A percentile compares a stretch with the other conserved stretches of the same genome.
Evolutionary conservation across 2,888 invertebrate genomes (phyloP).

Genomic region (Nemoura dubitans): DNA sequence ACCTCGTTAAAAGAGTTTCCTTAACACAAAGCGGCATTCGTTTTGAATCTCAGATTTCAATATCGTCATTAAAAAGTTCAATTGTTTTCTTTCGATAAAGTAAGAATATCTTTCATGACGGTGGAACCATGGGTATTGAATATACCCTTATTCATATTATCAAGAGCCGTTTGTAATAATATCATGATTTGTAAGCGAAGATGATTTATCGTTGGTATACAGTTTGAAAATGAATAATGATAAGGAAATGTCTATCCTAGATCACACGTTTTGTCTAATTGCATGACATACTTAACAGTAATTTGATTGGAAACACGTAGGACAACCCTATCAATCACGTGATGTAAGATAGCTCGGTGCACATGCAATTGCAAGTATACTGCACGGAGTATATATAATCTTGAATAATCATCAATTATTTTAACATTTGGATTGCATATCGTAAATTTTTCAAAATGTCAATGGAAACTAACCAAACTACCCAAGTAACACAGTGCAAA

Average conservation of each 20-base stretch:
- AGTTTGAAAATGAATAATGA: background rate
- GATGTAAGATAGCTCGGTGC: too few relatives aligned
- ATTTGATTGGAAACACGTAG: background rate
- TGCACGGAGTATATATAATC: too few relatives aligned
- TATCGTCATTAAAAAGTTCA: slow-evolving; percentile 4
- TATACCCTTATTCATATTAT: background rate
- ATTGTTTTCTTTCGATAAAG: background rate
- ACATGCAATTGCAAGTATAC: too few relatives aligned
- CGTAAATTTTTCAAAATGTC: too few relatives aligned
- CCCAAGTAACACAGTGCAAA: too few relatives aligned
- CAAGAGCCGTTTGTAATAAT: background rate
- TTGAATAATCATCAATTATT: too few relatives aligned
- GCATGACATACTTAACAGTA: background rate
- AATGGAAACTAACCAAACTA: too few relatives aligned
- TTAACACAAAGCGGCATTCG: background rate
- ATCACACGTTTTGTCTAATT: background rate
- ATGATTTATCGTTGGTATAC: background rate
- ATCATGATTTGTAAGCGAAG: background rate
- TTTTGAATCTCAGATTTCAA: background rate
- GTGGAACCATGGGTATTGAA: background rate
- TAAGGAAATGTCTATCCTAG: background rate
- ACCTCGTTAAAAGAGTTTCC: background rate
- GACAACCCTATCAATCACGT: background rate
- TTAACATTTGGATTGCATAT: too few relatives aligned
- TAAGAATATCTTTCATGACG: background rate